Evolutionary conservation across 2,888 invertebrate species (phyloP).

Genomic region (Callosobruchus maculatus): DNA sequence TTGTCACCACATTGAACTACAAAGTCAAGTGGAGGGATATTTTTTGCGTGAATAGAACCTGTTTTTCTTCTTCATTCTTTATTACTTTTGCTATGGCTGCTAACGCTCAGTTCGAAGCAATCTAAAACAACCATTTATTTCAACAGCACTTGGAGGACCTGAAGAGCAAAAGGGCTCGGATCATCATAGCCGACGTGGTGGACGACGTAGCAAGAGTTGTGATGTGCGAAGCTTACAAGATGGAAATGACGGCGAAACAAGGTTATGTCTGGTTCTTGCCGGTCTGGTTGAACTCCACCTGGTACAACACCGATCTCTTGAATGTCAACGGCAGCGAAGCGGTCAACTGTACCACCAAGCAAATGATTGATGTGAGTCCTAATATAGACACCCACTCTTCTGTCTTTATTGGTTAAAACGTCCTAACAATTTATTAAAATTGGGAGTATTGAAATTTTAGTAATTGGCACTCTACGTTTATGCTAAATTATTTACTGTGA

Average conservation of each 20-base stretch:
- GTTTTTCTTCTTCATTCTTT: too few species aligned
- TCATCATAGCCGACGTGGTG: conserved; percentile 78
- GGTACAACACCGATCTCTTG: conserved; percentile 59
- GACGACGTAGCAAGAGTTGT: conserved; percentile 69
- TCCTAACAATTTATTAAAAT: too few species aligned
- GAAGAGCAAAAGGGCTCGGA: conserved; percentile 63
- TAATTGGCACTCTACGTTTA: too few species aligned
- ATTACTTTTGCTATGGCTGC: too few species aligned
- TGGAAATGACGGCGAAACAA: conserved; percentile 64
- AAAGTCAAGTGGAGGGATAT: too few species aligned
- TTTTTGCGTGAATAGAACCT: too few species aligned
- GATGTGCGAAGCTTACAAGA: conserved; percentile 75
- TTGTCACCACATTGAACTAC: too few species aligned
- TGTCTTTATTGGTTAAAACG: too few species aligned
- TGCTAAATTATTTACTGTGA: too few species aligned
- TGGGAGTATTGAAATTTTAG: too few species aligned
- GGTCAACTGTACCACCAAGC: conserved; percentile 58
- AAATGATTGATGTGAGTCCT: conserved; percentile 56
- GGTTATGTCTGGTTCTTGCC: conserved; percentile 88
- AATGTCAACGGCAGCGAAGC: conserved; percentile 37
- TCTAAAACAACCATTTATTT: neutral
- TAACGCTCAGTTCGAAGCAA: too few species aligned
- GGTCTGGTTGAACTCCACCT: conserved; percentile 61
- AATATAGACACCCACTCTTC: too few species aligned
- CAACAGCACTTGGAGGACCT: conserved; percentile 62